Conservation (phyloP, 2,888 invertebrate species). For the Litoditis marina region DNA sequence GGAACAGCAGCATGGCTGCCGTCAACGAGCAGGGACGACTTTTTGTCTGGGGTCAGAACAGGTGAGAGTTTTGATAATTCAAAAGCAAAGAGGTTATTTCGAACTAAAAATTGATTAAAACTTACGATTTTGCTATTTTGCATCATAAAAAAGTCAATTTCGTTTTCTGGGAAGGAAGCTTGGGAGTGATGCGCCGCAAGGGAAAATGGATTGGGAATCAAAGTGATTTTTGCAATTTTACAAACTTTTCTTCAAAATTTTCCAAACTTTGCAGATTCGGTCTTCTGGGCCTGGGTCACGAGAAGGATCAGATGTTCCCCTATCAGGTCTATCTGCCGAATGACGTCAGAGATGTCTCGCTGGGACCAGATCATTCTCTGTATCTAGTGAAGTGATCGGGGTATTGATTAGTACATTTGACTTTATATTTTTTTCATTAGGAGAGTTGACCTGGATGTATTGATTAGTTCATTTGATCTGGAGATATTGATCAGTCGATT, state of each 20-base stretch:
- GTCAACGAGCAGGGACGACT: conserved; percentile 42
- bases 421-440: not conserved
- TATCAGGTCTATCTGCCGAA: conserved; percentile 45
- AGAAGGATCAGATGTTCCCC: conserved; percentile 55
- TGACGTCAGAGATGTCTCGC: conserved; percentile 30
- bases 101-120: too few relatives aligned
- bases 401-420: not conserved
- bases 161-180: too few relatives aligned
- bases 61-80: too few relatives aligned
- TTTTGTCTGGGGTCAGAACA: conserved; percentile 58
- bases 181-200: too few relatives aligned
- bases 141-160: too few relatives aligned
- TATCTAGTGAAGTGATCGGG: conserved; percentile 31
- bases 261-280: conserved; percentile 19
- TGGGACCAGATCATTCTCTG: conserved; percentile 56
- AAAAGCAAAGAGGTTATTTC: too few relatives aligned
- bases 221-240: too few relatives aligned
- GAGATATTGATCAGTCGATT: too few relatives aligned
- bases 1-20: conserved; percentile 45
- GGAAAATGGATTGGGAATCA: too few relatives aligned
- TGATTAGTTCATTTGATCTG: not conserved
- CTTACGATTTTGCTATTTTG: too few relatives aligned
- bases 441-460: not conserved
- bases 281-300: conserved; percentile 42
- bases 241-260: not conserved